Evolutionary conservation across 2,797 vertebrate species (phyloP).

Genomic region (Thaleichthys pacificus): DNA sequence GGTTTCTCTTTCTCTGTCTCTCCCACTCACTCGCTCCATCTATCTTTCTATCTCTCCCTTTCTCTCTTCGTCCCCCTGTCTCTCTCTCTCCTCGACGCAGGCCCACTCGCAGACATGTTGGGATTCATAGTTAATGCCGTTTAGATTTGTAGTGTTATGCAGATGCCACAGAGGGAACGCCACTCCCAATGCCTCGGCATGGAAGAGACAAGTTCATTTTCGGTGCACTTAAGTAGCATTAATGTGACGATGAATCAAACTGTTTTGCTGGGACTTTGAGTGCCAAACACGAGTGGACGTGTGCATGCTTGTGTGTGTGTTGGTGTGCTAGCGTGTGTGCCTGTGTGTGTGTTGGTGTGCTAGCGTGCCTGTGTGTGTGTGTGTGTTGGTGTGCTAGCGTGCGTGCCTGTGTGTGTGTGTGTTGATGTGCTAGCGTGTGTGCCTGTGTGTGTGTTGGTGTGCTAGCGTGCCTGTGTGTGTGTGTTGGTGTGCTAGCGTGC

Average conservation of each 20-base stretch:
- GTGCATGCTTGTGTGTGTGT: slow-evolving; percentile 1
- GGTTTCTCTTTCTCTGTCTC: neutral
- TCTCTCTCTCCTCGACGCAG: slow-evolving; percentile 2
- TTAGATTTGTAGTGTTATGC: slow-evolving; percentile 3
- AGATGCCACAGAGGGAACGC: neutral
- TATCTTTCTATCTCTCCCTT: neutral
- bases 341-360: too few relatives aligned
- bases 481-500: too few relatives aligned
- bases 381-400: too few relatives aligned
- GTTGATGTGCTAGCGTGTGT: too few relatives aligned
- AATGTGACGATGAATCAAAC: neutral
- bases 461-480: too few relatives aligned
- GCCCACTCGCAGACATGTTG: neutral
- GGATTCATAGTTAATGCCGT: slow-evolving; percentile 8
- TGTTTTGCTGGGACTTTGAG: too few relatives aligned
- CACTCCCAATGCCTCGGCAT: neutral
- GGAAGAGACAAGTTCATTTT: slow-evolving; percentile 4
- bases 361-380: too few relatives aligned
- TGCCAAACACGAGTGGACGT: neutral
- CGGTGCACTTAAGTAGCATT: slow-evolving; percentile 6
- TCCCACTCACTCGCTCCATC: neutral
- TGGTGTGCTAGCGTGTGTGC: neutral
- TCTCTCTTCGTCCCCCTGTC: neutral
- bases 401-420: too few relatives aligned
- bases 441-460: too few relatives aligned